Percentiles rank a stretch among this genome's conserved stretches.
Conservation (phyloP, 2,113 vertebrate species). For the Ceratotherium simum region DNA sequence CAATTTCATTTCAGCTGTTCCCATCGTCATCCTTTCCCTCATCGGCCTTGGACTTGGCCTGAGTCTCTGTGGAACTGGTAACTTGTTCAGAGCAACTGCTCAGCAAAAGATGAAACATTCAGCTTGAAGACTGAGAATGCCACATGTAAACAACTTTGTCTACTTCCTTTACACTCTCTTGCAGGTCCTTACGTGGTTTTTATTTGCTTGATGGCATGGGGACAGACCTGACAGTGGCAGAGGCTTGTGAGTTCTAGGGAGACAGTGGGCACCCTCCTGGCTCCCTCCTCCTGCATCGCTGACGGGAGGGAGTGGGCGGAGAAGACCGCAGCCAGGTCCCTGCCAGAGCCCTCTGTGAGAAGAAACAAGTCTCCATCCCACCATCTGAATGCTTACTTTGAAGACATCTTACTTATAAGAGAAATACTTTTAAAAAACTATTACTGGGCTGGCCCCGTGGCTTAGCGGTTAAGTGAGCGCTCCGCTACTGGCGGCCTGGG, state of each 20-base stretch:
- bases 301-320: too few relatives aligned
- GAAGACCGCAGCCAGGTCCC: neutral
- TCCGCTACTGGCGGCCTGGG: too few relatives aligned
- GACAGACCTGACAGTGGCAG: neutral
- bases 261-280: rapidly evolving
- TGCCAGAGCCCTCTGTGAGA: neutral
- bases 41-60: neutral
- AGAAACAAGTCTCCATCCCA: neutral
- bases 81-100: neutral
- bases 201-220: neutral
- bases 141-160: neutral
- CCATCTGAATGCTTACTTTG: neutral
- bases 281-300: neutral
- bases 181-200: neutral
- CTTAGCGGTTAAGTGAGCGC: too few relatives aligned
- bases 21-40: neutral
- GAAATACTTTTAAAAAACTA: constrained; percentile 59
- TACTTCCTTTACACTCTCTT: neutral
- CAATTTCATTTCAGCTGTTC: neutral
- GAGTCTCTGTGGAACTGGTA: neutral
- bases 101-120: neutral
- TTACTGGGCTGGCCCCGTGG: too few relatives aligned
- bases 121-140: neutral
- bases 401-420: neutral
- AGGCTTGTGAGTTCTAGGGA: neutral